These are phyloP conservation scores for Crepidodera aurea DNA, from an alignment of 2,888 invertebrate genomes.

Conservation along the genomic window DNA sequence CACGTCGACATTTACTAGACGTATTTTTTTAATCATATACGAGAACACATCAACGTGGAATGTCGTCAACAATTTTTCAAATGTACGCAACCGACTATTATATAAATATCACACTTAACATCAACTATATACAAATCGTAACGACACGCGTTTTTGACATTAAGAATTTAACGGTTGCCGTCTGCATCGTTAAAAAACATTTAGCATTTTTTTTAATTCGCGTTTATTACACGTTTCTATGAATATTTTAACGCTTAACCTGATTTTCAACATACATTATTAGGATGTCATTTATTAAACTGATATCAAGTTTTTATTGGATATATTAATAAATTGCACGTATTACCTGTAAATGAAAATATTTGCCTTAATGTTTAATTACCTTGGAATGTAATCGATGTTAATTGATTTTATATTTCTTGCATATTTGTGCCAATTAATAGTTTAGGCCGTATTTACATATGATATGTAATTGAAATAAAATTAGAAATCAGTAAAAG, in stretches of 20 bases:
- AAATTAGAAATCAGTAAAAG: too few species aligned
- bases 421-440: neutral
- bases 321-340: neutral
- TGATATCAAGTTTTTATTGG: conserved; percentile 2
- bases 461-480: too few species aligned
- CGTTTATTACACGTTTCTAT: conserved; percentile 43
- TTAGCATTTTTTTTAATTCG: conserved; percentile 43
- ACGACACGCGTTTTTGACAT: conserved; percentile 43
- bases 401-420: neutral
- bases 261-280: conserved; percentile 37
- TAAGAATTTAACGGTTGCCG: conserved; percentile 42
- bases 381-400: neutral
- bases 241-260: conserved; percentile 41
- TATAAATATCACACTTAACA: conserved; percentile 32
- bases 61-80: conserved; percentile 24
- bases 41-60: conserved; percentile 12
- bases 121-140: conserved; percentile 25
- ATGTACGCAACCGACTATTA: conserved; percentile 20
- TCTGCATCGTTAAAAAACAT: conserved; percentile 45
- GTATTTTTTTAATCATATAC: neutral
- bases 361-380: conserved; percentile 5
- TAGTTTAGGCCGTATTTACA: too few species aligned
- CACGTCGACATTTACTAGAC: neutral
- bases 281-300: conserved; percentile 8
- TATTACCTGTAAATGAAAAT: conserved; percentile 1